Evolutionary conservation across 2,797 vertebrate genomes (phyloP).

Genomic region (Vespertilio murinus): DNA sequence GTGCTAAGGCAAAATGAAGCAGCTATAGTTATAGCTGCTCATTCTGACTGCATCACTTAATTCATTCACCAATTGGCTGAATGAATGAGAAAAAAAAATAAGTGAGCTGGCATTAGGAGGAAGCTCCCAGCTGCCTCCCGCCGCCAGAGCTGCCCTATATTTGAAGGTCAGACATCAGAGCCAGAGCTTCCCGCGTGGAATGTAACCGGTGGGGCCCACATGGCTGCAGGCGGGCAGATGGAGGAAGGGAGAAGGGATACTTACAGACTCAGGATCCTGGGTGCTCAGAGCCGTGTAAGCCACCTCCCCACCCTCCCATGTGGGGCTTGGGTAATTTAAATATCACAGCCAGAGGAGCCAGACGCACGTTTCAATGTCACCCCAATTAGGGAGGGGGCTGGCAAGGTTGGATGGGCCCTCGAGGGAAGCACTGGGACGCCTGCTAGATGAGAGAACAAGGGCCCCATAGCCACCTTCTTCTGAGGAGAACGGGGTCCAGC

Average conservation of each 20-base stretch:
- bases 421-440: not conserved
- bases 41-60: constrained; percentile 47
- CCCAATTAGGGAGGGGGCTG: constrained; percentile 47
- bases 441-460: constrained; percentile 25
- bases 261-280: not conserved
- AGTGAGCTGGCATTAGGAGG: constrained; percentile 28
- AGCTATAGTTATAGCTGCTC: not conserved
- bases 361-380: constrained; percentile 69
- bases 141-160: constrained; percentile 53
- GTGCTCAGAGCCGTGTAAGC: not conserved
- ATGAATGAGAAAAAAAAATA: not conserved
- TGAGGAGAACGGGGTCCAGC: not conserved
- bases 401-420: constrained; percentile 30
- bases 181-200: not conserved
- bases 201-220: constrained; percentile 6
- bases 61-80: constrained; percentile 14
- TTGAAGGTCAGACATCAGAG: constrained; percentile 74
- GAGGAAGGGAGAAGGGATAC: not conserved
- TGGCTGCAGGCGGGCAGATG: constrained; percentile 25
- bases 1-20: not conserved
- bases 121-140: constrained; percentile 58
- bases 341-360: constrained; percentile 60
- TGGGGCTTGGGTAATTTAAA: constrained; percentile 65
- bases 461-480: not conserved
- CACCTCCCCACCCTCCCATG: not conserved